Percentiles rank a stretch among this genome's conserved stretches.
Conservation (phyloP, 2,113 vertebrate genomes). For the Antigone vipio region DNA sequence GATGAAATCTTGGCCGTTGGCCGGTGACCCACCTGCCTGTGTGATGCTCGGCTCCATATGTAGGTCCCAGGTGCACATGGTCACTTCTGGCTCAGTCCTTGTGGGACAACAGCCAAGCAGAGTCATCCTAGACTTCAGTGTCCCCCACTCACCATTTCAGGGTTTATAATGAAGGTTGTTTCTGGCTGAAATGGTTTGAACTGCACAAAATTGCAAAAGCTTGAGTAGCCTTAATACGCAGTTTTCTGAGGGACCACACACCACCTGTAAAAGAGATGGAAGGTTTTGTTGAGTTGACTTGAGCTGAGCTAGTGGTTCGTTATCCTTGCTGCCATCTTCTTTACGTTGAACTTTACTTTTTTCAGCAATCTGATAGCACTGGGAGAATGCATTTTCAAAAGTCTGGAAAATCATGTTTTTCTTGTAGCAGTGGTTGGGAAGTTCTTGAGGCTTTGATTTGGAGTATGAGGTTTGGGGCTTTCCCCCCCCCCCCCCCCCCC, state of each 20-base stretch:
- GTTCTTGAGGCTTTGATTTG: neutral
- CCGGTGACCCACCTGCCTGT: neutral
- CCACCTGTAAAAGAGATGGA: neutral
- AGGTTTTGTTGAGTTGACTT: neutral
- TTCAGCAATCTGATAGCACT: rapidly evolving
- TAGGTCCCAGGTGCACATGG: neutral
- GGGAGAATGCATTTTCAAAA: neutral
- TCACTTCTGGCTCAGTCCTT: neutral
- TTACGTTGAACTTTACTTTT: neutral
- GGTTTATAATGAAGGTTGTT: neutral
- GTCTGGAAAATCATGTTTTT: neutral
- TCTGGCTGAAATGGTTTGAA: neutral
- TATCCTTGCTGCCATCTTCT: neutral
- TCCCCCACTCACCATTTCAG: too few relatives aligned
- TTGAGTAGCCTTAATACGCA: neutral
- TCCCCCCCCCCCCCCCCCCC: neutral
- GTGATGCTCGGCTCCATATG: neutral
- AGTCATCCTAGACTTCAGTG: neutral
- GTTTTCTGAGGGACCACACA: neutral
- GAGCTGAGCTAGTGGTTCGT: neutral
- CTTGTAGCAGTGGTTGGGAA: neutral
- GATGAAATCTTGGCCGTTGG: too few relatives aligned
- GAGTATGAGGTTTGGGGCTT: neutral
- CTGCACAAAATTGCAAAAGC: neutral
- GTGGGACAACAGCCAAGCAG: neutral